Conservation (phyloP, 2,797 vertebrate genomes). For the Pseudochirops cupreus region DNA sequence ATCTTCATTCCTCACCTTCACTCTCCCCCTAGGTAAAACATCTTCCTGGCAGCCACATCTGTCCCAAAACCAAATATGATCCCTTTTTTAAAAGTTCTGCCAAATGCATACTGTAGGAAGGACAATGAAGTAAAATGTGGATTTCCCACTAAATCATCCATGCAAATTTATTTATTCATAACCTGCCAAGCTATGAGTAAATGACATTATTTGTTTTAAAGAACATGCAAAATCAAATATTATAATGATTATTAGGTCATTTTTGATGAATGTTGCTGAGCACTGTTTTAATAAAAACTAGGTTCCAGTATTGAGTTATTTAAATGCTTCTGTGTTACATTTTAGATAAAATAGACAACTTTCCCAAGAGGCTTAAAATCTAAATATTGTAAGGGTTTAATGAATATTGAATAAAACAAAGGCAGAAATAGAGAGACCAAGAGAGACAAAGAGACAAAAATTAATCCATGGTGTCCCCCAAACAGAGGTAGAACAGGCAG, state of each 20-base stretch:
- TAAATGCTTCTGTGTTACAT: neutral
- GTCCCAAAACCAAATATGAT: slow-evolving; percentile 67
- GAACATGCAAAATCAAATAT: slow-evolving; percentile 36
- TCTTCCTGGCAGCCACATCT: slow-evolving; percentile 63
- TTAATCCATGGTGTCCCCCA: neutral
- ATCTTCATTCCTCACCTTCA: neutral
- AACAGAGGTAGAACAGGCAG: neutral
- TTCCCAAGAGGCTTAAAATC: neutral
- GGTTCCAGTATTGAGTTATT: neutral
- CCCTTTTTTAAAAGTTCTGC: slow-evolving; percentile 25
- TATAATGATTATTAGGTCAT: neutral
- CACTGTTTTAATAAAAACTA: neutral
- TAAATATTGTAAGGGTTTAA: neutral
- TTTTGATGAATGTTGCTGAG: neutral
- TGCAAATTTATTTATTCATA: slow-evolving; percentile 72
- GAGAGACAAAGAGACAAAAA: neutral
- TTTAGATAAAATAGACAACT: neutral
- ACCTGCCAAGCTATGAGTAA: slow-evolving; percentile 59
- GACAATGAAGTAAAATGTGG: slow-evolving; percentile 65
- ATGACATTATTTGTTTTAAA: slow-evolving; percentile 73
- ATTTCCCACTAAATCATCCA: slow-evolving; percentile 51
- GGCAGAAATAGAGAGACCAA: neutral
- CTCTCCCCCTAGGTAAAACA: slow-evolving; percentile 21
- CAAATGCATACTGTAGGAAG: neutral
- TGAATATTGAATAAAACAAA: neutral